Percentiles rank a stretch among this genome's conserved stretches.
Evolutionary conservation across 2,888 invertebrate species (phyloP).

Genomic region (Nomada flava): DNA sequence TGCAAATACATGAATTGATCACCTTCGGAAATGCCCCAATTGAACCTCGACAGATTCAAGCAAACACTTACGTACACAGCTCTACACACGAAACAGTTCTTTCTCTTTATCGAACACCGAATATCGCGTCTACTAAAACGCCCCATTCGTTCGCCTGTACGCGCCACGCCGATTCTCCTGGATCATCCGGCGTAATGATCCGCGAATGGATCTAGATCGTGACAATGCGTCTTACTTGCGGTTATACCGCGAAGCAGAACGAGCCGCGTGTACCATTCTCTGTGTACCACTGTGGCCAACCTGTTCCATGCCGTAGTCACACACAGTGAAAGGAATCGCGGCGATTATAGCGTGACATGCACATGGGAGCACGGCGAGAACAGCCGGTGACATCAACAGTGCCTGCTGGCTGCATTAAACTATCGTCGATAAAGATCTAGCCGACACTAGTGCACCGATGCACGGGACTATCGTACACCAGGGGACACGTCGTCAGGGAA

Average conservation of each 20-base stretch:
- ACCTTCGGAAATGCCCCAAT: no score
- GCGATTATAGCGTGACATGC: conserved; percentile 65
- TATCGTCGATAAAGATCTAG: conserved; percentile 61
- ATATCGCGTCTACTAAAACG: not conserved
- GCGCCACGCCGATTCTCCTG: not conserved
- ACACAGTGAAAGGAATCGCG: conserved; percentile 73
- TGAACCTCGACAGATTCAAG: no score
- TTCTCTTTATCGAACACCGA: not conserved
- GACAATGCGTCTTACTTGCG: conserved; percentile 34
- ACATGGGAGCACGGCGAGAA: conserved; percentile 48
- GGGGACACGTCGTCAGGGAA: not conserved
- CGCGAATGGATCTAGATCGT: conserved; percentile 41
- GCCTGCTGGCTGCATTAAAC: conserved; percentile 56
- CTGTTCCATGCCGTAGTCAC: conserved; percentile 59
- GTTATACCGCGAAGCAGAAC: conserved; percentile 45
- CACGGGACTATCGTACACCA: no score
- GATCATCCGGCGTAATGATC: conserved; percentile 42
- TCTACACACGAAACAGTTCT: no score
- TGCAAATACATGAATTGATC: no score
- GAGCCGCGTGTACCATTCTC: conserved; percentile 27
- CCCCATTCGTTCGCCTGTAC: not conserved
- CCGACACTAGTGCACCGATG: no score
- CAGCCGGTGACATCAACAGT: conserved; percentile 65
- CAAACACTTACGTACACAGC: no score
- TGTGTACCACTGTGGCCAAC: conserved; percentile 38